Base-by-base conservation (phyloP, 2,113 vertebrate genomes). In the Maccullochella peelii region DNA sequence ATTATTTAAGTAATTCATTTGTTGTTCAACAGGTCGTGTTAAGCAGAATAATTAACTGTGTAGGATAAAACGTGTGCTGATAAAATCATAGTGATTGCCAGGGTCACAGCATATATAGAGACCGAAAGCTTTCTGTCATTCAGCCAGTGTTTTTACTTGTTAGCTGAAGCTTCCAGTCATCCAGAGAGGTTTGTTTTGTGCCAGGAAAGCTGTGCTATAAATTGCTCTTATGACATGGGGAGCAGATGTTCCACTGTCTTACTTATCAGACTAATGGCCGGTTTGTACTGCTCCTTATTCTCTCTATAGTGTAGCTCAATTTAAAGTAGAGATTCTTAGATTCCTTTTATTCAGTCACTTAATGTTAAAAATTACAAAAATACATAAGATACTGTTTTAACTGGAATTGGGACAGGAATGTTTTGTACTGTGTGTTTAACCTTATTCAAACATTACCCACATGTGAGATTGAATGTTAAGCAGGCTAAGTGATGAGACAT, bases 211-310 rank as follows among this genome's bases (percentile, higher is more conserved):
- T 72, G 71, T 59, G 76, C 80, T 77, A 84, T 88, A 86, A 81
- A 89, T 88, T 82, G 18, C 81, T 87, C 71, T 55, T 75, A 14
- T 59, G 77, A 81, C 83, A 86, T 75, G 62, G 77, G 77, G 68
- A 90, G 80, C 91, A 92, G 88, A 82, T 87, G 85, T 68, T 72
- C 47, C 44, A 75, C 80, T 62, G 78, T 82, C 70, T 81, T 50
- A 54, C 80, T 81, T 65, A 83, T 86, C 66, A 84, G 49, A 71
- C 54, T 80, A 84, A 81, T 81, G 49, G 54, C 76, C n/a, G 50
- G 68, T 36, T 49, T 68, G 71, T 5, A 15, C 63, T n/a, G 49
- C 50, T 27, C n/a, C 52, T 33, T 73, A 25, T 47, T 72, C 61
- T 38, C 44, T 42, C 47, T 57, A 15, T 30, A 72, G 62, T 20